Base-by-base conservation (phyloP, 2,888 invertebrate species). In the Xanthia icteritia region DNA sequence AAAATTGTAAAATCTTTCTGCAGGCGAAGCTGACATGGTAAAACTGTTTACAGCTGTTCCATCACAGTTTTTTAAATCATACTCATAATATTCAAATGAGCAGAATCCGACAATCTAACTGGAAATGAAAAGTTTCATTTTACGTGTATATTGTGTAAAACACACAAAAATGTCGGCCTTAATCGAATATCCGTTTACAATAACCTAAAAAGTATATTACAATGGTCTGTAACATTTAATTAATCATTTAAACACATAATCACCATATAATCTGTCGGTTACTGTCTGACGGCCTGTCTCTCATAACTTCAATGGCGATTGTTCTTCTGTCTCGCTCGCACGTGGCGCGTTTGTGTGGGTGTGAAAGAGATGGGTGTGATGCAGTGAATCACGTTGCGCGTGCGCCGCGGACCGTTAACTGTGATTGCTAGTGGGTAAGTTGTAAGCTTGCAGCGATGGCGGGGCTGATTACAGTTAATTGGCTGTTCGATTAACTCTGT, bases 221-320 rank as follows among this genome's bases (percentile, higher is more conserved):
- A 86, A 87, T 79, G 73, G 82, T 80, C 77, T 84, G 82, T 87
- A 91, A 89, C 86, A 90, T 90, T 91, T 89, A 89, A 92, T 91
- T 92, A 92, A 92, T 93, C 91, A 90, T 90, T 84, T 85, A 84
- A 83, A 90, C 83, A 84, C 84, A 78, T 89, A 89, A 92, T 92
- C 92, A 91, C 87, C 91, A 89, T 92, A 88, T 91, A 91, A 93
- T 92, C 91, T 66, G 88, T 84, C 83, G 81, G 39, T 42, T 73
- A 31, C 71, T 83, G 85, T 91, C 89, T 92, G 93, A 92, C 92
- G 64, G 73, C 54, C 88, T 92, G 93, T 92, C 93, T 92, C 93
- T 91, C 92, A 92, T 90, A 91, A 91, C 89, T 91, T 94, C 92
- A 94, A 94, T 94, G 92, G 91, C 91, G 89, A 93, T 94, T 94